Evolutionary conservation across 2,888 invertebrate species (phyloP).

Genomic region (Leucophenga maculata): DNA sequence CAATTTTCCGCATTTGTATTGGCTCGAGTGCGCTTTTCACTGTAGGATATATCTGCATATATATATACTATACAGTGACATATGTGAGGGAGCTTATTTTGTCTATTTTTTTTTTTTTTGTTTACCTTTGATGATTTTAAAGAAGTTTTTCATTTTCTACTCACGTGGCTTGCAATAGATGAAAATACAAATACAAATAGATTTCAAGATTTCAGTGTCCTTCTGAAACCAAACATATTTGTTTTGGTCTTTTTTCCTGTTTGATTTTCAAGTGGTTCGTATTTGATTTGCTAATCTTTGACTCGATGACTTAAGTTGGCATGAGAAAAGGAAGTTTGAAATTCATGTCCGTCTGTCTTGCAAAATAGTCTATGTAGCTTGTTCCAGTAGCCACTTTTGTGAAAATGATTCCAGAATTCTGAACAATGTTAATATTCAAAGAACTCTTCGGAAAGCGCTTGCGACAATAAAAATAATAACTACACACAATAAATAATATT

Average conservation of each 20-base stretch:
- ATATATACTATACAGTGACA: too few species aligned
- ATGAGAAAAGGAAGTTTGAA: too few species aligned
- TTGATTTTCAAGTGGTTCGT: conserved; percentile 8
- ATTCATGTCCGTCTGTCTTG: too few species aligned
- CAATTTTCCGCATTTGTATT: conserved; percentile 54
- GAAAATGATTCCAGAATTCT: too few species aligned
- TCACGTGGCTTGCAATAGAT: conserved; percentile 41
- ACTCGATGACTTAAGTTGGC: background rate
- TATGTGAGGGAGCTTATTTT: conserved; percentile 5
- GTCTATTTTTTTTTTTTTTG: conserved; percentile 51
- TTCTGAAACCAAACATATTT: background rate
- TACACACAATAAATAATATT: conserved; percentile 66
- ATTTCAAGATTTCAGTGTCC: conserved; percentile 25
- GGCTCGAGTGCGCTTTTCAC: conserved; percentile 33
- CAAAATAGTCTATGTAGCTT: too few species aligned
- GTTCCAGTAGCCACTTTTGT: too few species aligned
- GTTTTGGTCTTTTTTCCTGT: conserved; percentile 2
- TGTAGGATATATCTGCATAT: background rate
- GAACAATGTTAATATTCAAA: background rate
- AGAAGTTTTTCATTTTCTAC: conserved; percentile 41
- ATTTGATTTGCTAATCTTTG: background rate
- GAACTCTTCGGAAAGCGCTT: background rate
- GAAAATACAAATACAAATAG: conserved; percentile 55
- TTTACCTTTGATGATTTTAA: conserved; percentile 61
- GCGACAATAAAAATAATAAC: conserved; percentile 27